phyloP scores from a whole-genome alignment of 2,113 vertebrate species.

The Chamaetylas fuelleborni region DNA sequence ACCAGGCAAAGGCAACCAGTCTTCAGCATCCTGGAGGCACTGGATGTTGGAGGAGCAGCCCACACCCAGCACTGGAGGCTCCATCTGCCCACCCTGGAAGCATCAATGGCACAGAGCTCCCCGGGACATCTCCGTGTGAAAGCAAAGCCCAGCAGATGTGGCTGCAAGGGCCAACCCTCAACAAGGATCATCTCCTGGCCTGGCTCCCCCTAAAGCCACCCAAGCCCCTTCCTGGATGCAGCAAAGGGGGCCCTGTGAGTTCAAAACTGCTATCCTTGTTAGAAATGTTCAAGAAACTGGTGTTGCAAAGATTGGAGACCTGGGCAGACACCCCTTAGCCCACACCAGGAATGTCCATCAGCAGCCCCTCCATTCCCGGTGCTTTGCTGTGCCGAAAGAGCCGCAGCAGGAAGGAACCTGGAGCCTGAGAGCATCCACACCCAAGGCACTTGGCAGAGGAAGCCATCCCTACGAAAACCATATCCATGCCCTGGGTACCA shows the following conservation, averaged over 20 bases:
- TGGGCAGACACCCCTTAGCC: fast-evolving
- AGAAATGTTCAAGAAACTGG: neutral
- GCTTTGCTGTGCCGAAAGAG: neutral
- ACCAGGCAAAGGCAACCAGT: fast-evolving
- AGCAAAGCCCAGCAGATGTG: neutral
- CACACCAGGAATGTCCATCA: fast-evolving
- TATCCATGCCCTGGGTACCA: neutral
- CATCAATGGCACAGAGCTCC: neutral
- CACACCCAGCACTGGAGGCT: neutral
- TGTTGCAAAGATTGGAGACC: neutral
- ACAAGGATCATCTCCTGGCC: neutral
- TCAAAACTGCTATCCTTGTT: neutral
- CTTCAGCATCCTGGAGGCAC: neutral
- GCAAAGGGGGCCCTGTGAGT: neutral
- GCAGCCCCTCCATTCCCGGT: fast-evolving
- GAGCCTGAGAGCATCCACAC: fast-evolving
- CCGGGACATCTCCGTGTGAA: fast-evolving
- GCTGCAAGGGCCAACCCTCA: fast-evolving
- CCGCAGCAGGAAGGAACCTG: neutral
- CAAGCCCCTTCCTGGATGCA: neutral
- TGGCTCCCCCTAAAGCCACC: neutral
- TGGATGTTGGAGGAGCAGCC: neutral
- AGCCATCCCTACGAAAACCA: neutral
- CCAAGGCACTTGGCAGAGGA: neutral
- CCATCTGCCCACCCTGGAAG: neutral